Conservation (phyloP, 2,888 invertebrate species). For the Sarcophaga carnaria region DNA sequence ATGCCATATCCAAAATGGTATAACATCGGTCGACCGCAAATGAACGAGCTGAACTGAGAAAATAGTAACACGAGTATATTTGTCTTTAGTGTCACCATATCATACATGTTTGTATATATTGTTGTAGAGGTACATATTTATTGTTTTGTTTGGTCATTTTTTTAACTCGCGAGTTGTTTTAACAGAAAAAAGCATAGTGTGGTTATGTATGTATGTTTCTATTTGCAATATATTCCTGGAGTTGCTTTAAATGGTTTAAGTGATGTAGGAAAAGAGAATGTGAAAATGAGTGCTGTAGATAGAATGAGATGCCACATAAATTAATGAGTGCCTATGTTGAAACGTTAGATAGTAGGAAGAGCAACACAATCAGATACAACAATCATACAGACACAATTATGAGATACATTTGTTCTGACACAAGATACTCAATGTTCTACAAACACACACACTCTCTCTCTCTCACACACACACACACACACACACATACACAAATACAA, state of each 20-base stretch:
- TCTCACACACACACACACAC: slow-evolving; percentile 4
- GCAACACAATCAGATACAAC: slow-evolving; percentile 59
- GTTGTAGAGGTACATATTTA: slow-evolving; percentile 1
- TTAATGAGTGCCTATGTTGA: slow-evolving; percentile 65
- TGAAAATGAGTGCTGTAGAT: slow-evolving; percentile 51
- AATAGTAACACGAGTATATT: slow-evolving; percentile 56
- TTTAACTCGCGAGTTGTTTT: slow-evolving; percentile 51
- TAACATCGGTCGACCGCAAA: slow-evolving; percentile 68
- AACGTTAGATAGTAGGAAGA: slow-evolving; percentile 59
- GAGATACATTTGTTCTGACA: slow-evolving; percentile 63
- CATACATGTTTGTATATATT: slow-evolving; percentile 42
- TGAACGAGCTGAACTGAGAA: slow-evolving; percentile 55
- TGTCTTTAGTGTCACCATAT: slow-evolving; percentile 68
- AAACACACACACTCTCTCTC: slow-evolving; percentile 10
- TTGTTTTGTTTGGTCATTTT: slow-evolving; percentile 15
- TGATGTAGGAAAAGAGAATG: slow-evolving; percentile 41
- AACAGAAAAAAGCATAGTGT: slow-evolving; percentile 37
- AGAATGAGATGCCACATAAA: slow-evolving; percentile 71
- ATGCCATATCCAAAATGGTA: slow-evolving; percentile 51
- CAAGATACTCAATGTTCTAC: slow-evolving; percentile 63
- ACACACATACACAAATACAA: background rate
- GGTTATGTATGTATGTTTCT: background rate
- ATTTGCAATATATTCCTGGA: slow-evolving; percentile 41
- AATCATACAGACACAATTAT: slow-evolving; percentile 69
- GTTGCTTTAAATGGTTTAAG: slow-evolving; percentile 41